Conservation (phyloP, 2,113 vertebrate species). For the Haemorhous mexicanus region DNA sequence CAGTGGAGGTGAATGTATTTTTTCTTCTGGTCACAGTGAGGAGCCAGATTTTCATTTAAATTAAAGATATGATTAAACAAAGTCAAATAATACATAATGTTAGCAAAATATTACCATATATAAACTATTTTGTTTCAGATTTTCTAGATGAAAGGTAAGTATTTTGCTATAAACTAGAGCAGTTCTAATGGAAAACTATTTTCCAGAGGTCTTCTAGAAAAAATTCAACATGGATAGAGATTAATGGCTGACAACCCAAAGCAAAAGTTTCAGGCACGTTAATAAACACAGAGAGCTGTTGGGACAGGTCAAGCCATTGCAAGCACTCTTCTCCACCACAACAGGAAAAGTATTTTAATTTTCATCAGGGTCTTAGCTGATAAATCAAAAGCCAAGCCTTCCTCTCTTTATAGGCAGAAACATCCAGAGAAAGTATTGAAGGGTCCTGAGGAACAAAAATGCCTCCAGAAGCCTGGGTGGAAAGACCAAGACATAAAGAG, state of each 20-base stretch:
- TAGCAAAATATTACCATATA: background rate
- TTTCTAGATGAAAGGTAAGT: background rate
- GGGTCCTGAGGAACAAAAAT: background rate
- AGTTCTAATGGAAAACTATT: background rate
- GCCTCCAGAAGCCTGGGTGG: background rate
- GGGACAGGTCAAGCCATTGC: background rate
- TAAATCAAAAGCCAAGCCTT: background rate
- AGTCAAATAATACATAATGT: slow-evolving; percentile 12
- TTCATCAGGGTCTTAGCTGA: background rate
- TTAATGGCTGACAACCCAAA: background rate
- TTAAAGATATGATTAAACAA: slow-evolving; percentile 56
- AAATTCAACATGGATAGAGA: background rate
- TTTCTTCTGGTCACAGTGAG: slow-evolving; percentile 60
- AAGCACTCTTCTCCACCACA: background rate
- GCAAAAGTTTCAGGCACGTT: background rate
- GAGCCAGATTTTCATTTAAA: slow-evolving; percentile 51
- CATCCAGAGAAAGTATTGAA: background rate
- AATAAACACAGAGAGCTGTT: background rate
- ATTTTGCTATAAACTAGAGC: background rate
- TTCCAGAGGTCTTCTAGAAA: background rate
- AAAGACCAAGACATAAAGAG: background rate
- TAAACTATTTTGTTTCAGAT: background rate
- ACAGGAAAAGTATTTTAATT: background rate
- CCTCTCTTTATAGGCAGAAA: background rate
- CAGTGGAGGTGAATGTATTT: slow-evolving; percentile 53